These are phyloP conservation scores for Thomomys bottae DNA, from an alignment of 2,113 vertebrate species.

Conservation along the genomic window DNA sequence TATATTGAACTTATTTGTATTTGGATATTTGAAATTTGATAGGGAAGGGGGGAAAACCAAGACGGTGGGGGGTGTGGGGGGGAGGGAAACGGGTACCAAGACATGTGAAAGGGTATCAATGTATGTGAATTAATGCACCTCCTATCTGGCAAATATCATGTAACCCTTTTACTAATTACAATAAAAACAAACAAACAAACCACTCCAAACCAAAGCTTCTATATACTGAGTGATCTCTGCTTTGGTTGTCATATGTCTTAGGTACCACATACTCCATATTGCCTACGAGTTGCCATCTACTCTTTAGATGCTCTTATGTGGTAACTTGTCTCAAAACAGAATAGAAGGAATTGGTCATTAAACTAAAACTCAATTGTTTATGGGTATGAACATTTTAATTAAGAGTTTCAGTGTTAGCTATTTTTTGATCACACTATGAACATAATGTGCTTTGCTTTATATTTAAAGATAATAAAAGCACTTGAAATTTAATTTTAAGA, in stretches of 20 bases:
- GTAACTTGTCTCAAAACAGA: neutral
- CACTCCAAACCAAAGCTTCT: neutral
- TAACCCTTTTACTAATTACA: too few species aligned
- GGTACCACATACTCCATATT: neutral
- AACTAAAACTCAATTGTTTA: slow-evolving; percentile 13
- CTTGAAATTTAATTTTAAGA: neutral
- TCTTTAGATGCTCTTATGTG: neutral
- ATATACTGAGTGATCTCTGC: neutral
- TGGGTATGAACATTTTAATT: neutral
- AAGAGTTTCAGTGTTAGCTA: neutral
- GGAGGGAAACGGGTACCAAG: too few species aligned
- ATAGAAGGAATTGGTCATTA: neutral
- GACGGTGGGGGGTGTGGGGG: too few species aligned
- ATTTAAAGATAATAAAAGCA: neutral
- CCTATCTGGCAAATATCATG: too few species aligned
- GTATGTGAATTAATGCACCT: too few species aligned
- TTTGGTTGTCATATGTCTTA: neutral
- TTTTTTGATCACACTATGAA: slow-evolving; percentile 40
- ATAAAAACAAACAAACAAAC: too few species aligned
- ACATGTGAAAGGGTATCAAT: too few species aligned
- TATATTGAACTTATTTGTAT: too few species aligned
- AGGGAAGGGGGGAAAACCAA: too few species aligned
- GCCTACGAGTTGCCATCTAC: neutral
- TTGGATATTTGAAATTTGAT: too few species aligned
- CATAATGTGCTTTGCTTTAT: neutral